Evolutionary conservation across 2,888 invertebrate species (phyloP).

Genomic region (Bombylius major): DNA sequence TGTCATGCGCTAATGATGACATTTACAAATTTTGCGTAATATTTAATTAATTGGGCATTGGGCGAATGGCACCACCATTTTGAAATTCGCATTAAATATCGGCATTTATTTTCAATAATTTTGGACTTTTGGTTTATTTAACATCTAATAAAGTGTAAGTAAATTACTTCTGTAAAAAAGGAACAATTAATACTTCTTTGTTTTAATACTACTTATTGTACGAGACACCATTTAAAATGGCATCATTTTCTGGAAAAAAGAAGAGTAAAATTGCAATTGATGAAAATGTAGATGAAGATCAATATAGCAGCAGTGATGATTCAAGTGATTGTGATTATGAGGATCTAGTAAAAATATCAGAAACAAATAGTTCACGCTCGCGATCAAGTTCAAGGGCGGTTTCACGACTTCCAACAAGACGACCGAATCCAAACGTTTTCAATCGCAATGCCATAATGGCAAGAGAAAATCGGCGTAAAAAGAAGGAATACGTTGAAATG

Average conservation of each 20-base stretch:
- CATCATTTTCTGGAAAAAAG: not conserved
- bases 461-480: conserved; percentile 46
- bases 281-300: not conserved
- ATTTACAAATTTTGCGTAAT: no score
- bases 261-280: not conserved
- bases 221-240: not conserved
- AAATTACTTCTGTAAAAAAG: not conserved
- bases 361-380: not conserved
- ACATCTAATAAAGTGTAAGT: not conserved
- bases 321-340: not conserved
- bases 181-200: not conserved
- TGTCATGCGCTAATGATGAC: no score
- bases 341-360: not conserved
- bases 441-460: conserved; percentile 48
- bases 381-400: not conserved
- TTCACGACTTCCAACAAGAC: conserved; percentile 26
- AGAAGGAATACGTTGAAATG: conserved; percentile 45
- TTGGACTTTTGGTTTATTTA: no score
- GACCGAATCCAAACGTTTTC: conserved; percentile 31
- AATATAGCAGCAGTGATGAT: not conserved
- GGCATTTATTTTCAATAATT: no score
- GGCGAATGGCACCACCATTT: no score
- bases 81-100: no score
- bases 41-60: no score
- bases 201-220: not conserved